These are phyloP conservation scores for Torymus aiolomorphi DNA, from an alignment of 2,888 invertebrate genomes.

Conservation along the genomic window DNA sequence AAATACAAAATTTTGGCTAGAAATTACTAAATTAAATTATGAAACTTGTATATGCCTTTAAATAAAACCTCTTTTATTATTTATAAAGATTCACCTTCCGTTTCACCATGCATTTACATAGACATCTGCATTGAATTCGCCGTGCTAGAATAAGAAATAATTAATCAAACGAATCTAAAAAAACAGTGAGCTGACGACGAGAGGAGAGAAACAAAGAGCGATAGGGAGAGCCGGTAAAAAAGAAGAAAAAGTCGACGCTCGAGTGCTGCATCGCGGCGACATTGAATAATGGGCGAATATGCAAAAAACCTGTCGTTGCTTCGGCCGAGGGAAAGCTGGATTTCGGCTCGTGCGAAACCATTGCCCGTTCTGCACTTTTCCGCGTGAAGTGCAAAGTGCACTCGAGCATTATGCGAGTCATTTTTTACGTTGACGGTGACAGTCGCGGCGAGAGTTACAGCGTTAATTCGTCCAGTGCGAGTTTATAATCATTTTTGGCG, in stretches of 20 bases:
- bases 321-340: conserved; percentile 6
- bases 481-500: too few species aligned
- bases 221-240: neutral
- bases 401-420: conserved; percentile 30
- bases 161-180: conserved; percentile 38
- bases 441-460: neutral
- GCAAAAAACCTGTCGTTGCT: conserved; percentile 45
- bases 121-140: neutral
- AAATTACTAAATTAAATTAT: too few species aligned
- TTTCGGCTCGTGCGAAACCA: conserved; percentile 28
- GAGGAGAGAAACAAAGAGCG: neutral
- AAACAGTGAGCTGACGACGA: neutral
- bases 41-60: too few species aligned
- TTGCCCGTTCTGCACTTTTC: neutral
- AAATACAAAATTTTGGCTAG: too few species aligned
- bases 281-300: conserved; percentile 51
- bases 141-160: conserved; percentile 2
- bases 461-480: too few species aligned
- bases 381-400: conserved; percentile 35
- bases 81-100: too few species aligned
- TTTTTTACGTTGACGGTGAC: conserved; percentile 19
- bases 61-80: too few species aligned
- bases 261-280: conserved; percentile 35
- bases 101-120: neutral
- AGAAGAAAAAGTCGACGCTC: conserved; percentile 13